Conservation (phyloP, 2,797 vertebrate genomes). For the Pogoniulus pusillus region DNA sequence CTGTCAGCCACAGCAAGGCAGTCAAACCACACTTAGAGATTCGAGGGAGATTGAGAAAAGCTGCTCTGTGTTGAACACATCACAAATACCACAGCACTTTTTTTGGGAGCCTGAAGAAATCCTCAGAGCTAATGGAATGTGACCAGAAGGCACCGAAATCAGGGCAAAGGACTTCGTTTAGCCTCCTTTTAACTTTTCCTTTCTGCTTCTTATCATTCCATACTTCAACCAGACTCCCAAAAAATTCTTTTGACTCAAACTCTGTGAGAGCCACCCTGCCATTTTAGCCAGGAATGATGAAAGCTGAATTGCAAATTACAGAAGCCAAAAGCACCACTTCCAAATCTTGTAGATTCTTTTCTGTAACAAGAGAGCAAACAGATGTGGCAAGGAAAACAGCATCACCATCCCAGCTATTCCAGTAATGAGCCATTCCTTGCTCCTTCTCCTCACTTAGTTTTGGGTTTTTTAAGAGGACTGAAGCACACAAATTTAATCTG, state of each 20-base stretch:
- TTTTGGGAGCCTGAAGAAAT: neutral
- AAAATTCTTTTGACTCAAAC: neutral
- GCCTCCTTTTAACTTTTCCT: neutral
- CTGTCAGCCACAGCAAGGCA: neutral
- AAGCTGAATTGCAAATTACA: neutral
- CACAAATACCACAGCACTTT: neutral
- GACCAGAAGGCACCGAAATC: neutral
- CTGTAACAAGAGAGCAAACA: neutral
- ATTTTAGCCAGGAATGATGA: neutral
- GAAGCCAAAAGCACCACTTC: neutral
- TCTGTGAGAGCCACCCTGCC: neutral
- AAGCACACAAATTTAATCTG: neutral
- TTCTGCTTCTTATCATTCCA: neutral
- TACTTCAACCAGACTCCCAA: neutral
- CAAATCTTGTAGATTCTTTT: neutral
- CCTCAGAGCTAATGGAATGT: neutral
- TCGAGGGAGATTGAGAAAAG: neutral
- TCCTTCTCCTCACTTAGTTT: neutral
- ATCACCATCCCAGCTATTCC: neutral
- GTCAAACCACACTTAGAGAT: neutral
- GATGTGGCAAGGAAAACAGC: neutral
- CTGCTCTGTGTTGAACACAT: neutral
- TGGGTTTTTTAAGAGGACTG: neutral
- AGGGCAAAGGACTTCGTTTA: neutral
- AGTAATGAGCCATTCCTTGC: neutral